Percentiles rank a stretch among this genome's conserved stretches.
Evolutionary conservation across 2,797 vertebrate genomes (phyloP).

Genomic region (Taenioides sp.): DNA sequence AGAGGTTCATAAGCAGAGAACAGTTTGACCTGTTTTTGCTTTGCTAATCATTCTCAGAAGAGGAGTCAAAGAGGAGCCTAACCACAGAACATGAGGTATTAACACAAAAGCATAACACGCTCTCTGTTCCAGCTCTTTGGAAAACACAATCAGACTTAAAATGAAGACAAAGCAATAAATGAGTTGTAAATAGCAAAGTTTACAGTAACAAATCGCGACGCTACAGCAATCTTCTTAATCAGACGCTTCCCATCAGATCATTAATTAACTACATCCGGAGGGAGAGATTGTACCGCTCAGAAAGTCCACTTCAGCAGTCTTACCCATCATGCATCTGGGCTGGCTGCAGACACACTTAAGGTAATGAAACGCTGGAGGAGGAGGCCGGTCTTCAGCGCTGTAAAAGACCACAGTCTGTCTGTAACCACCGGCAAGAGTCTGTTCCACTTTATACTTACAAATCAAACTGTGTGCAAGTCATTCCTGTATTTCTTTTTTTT

Average conservation of each 20-base stretch:
- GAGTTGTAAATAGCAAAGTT: slow-evolving; percentile 1
- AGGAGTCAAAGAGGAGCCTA: background rate
- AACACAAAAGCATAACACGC: slow-evolving; percentile 11
- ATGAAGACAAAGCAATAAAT: slow-evolving; percentile 5
- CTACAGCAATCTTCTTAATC: slow-evolving; percentile 35
- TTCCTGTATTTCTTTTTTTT: background rate
- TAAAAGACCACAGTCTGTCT: slow-evolving; percentile 65
- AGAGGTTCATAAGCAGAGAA: background rate
- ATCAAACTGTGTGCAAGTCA: background rate
- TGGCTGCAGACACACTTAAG: slow-evolving; percentile 72
- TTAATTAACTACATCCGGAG: slow-evolving; percentile 54
- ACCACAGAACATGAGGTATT: slow-evolving; percentile 2
- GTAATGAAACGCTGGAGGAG: slow-evolving; percentile 73
- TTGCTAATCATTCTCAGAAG: slow-evolving; percentile 12
- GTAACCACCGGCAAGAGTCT: slow-evolving; percentile 46
- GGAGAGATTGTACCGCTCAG: slow-evolving; percentile 36
- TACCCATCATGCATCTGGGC: slow-evolving; percentile 45
- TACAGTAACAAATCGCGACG: slow-evolving; percentile 12
- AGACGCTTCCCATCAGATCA: slow-evolving; percentile 36
- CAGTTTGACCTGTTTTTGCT: background rate
- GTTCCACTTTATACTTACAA: slow-evolving; percentile 32
- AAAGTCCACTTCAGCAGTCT: slow-evolving; percentile 64
- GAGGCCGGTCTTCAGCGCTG: slow-evolving; percentile 58
- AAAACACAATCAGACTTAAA: slow-evolving; percentile 14
- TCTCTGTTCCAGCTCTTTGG: background rate